These are phyloP conservation scores for Malurus cyaneus DNA, from an alignment of 2,113 vertebrate species.

Conservation along the genomic window DNA sequence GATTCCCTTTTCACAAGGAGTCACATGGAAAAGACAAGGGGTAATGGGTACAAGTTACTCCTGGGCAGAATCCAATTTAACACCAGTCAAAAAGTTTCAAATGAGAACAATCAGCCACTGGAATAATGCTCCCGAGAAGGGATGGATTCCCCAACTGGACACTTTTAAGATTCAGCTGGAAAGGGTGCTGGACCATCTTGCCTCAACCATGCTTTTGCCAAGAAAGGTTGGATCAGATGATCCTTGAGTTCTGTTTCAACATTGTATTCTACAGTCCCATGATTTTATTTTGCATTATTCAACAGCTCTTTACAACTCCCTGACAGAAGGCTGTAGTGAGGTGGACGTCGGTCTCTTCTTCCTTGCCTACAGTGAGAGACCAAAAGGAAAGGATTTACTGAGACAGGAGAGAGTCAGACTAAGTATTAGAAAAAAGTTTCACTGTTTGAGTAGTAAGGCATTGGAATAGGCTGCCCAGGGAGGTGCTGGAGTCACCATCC, in stretches of 20 bases:
- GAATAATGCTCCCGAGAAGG: background rate
- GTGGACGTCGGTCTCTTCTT: accelerated
- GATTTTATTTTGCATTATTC: background rate
- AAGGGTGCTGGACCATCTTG: background rate
- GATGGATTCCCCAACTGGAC: background rate
- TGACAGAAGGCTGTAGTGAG: background rate
- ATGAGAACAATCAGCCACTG: background rate
- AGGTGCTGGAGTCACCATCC: background rate
- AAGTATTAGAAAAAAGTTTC: background rate
- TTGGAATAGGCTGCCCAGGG: background rate
- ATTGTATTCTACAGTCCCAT: accelerated
- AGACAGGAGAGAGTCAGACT: background rate
- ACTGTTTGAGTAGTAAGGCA: background rate
- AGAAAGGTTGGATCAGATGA: background rate
- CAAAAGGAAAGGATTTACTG: background rate
- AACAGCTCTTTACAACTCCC: background rate
- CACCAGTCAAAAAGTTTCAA: background rate
- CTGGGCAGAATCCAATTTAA: background rate
- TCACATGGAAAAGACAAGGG: background rate
- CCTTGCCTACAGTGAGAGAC: background rate
- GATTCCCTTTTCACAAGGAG: background rate
- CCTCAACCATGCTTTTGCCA: background rate
- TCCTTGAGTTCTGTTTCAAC: background rate
- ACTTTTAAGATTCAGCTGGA: background rate
- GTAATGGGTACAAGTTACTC: background rate